Percentiles rank a stretch among this genome's conserved stretches.
Evolutionary conservation across 2,888 invertebrate genomes (phyloP).

Genomic region (Itoplectis maculator): DNA sequence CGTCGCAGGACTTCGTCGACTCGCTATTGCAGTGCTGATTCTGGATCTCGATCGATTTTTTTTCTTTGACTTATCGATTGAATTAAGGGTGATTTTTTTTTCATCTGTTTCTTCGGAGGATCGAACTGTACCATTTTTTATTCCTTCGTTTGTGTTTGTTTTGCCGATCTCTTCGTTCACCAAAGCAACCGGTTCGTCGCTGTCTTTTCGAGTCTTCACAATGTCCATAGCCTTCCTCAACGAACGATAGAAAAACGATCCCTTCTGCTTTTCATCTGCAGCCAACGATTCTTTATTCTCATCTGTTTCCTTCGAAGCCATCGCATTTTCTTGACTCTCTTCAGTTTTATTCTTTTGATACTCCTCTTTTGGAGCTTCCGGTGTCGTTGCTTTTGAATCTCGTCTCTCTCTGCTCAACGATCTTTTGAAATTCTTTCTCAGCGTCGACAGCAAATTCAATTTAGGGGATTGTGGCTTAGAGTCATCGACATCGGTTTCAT

Average conservation of each 20-base stretch:
- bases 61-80: background rate
- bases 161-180: background rate
- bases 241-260: conserved; percentile 60
- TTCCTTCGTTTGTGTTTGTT: background rate
- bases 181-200: background rate
- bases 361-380: background rate
- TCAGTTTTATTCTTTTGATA: background rate
- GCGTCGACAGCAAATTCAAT: background rate
- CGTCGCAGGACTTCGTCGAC: conserved; percentile 40
- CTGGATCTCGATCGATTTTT: conserved; percentile 36
- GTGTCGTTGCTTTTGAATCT: background rate
- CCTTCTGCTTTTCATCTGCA: conserved; percentile 48
- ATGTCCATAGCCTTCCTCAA: conserved; percentile 62
- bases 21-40: conserved; percentile 53
- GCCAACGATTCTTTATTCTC: background rate
- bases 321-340: background rate
- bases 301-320: background rate
- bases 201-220: conserved; percentile 39
- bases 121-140: background rate
- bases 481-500: background rate
- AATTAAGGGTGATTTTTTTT: background rate
- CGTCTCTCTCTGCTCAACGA: conserved; percentile 6
- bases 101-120: background rate
- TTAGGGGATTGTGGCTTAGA: conserved; percentile 13
- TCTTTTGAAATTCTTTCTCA: conserved; percentile 22